phyloP scores from a whole-genome alignment of 1,140 invertebrate species.

The Bicyclus anynana region DNA sequence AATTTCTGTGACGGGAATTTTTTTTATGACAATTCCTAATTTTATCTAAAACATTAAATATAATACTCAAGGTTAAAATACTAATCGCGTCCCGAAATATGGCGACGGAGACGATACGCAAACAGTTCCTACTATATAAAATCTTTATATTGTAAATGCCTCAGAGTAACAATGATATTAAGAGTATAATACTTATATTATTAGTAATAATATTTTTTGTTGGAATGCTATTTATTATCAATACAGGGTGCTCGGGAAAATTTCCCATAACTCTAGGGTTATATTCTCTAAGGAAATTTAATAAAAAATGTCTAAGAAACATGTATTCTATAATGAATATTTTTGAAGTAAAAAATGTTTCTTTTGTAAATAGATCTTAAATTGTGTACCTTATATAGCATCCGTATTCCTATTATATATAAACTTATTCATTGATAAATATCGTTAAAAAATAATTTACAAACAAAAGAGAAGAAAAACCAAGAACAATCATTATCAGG shows the following conservation, averaged over 20 bases:
- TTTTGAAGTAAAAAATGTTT: no score
- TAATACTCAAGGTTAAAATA: slow-evolving; percentile 15
- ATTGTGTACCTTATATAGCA: no score
- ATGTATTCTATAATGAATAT: no score
- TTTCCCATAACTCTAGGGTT: no score
- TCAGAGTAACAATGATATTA: slow-evolving; percentile 2
- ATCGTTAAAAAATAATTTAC: no score
- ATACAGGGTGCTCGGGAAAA: neutral
- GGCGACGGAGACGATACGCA: neutral
- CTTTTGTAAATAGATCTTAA: no score
- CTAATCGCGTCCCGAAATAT: slow-evolving; percentile 4
- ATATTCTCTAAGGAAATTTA: no score
- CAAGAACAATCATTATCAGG: no score
- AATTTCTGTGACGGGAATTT: neutral
- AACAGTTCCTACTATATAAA: slow-evolving; percentile 7
- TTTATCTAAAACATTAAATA: slow-evolving; percentile 13
- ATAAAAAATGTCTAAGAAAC: no score
- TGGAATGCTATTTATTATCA: neutral
- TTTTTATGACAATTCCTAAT: neutral
- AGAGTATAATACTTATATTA: neutral
- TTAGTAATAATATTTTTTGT: neutral
- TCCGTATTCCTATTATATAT: no score
- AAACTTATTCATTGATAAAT: no score
- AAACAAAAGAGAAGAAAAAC: no score
- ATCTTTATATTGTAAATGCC: slow-evolving; percentile 7